Evolutionary conservation across 2,888 invertebrate species (phyloP).

Genomic region (Torymus aiolomorphi): DNA sequence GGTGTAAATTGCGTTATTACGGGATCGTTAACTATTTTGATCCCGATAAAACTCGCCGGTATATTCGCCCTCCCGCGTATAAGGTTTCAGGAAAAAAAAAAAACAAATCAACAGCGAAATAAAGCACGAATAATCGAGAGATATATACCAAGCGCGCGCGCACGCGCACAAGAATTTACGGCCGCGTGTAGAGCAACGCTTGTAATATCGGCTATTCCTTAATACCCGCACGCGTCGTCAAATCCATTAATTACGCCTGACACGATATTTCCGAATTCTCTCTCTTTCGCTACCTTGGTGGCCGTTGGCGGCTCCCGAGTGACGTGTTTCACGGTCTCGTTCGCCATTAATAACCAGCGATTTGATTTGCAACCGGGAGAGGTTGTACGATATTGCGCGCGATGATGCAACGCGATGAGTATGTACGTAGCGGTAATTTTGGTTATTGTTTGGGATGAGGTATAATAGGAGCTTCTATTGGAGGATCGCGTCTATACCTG

Average conservation of each 20-base stretch:
- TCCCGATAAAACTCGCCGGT: conserved; percentile 16
- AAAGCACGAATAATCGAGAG: conserved; percentile 50
- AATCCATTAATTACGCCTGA: conserved; percentile 70
- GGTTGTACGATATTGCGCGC: conserved; percentile 2
- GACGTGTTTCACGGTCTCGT: conserved; percentile 70
- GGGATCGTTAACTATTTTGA: conserved; percentile 48
- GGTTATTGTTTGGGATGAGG: too few species aligned
- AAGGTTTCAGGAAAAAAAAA: not conserved
- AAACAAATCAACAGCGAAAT: not conserved
- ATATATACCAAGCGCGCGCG: too few species aligned
- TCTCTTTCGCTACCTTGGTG: conserved; percentile 68
- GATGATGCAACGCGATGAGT: conserved; percentile 16
- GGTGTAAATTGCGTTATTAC: conserved; percentile 50
- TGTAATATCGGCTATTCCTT: conserved; percentile 61
- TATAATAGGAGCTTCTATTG: too few species aligned
- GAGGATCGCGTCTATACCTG: too few species aligned
- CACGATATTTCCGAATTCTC: conserved; percentile 61
- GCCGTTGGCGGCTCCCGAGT: conserved; percentile 67
- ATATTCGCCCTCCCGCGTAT: too few species aligned
- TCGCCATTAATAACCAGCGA: conserved; percentile 69
- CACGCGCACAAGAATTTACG: conserved; percentile 37
- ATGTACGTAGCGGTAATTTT: too few species aligned
- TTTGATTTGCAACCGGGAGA: too few species aligned
- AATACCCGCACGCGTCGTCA: conserved; percentile 65
- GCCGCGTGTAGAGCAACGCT: conserved; percentile 57